phyloP scores from a whole-genome alignment of 2,888 invertebrate genomes.

The Epinotia bilunana region DNA sequence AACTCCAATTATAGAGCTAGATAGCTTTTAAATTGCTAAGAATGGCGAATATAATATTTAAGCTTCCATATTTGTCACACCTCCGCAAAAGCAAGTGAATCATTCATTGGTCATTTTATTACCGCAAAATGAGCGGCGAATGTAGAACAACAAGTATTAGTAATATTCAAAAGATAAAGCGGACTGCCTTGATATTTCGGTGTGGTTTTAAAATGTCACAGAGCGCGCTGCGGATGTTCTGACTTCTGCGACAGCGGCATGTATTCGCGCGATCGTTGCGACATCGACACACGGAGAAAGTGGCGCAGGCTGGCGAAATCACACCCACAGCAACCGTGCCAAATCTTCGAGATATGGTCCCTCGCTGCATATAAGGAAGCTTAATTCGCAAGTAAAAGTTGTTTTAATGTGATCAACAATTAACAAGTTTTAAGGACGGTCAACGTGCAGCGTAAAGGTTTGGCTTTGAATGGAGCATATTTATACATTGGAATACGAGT shows the following conservation, averaged over 20 bases:
- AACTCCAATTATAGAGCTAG: conserved; percentile 37
- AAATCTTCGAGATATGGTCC: conserved; percentile 72
- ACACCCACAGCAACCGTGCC: conserved; percentile 78
- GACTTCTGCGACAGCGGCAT: conserved; percentile 45
- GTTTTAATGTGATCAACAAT: conserved; percentile 55
- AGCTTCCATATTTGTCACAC: conserved; percentile 75
- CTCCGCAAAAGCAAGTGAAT: conserved; percentile 69
- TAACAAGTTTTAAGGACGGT: conserved; percentile 28
- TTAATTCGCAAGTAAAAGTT: conserved; percentile 72
- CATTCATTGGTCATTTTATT: conserved; percentile 69
- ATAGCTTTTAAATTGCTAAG: conserved; percentile 29
- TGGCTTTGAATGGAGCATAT: neutral
- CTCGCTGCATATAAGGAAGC: conserved; percentile 66
- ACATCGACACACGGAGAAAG: conserved; percentile 80
- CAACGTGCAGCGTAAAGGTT: conserved; percentile 36
- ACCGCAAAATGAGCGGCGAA: conserved; percentile 56
- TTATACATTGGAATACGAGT: neutral
- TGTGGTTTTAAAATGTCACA: conserved; percentile 70
- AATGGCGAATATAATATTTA: conserved; percentile 60
- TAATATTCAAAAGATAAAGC: conserved; percentile 61
- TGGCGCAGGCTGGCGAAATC: conserved; percentile 78
- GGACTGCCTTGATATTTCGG: conserved; percentile 77
- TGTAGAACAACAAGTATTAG: conserved; percentile 52
- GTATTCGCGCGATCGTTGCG: conserved; percentile 59
- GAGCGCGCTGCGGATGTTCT: conserved; percentile 46